A percentile compares a stretch with the other conserved stretches of the same genome.
Conservation (phyloP, 2,113 vertebrate genomes). For the Carettochelys insculpta region DNA sequence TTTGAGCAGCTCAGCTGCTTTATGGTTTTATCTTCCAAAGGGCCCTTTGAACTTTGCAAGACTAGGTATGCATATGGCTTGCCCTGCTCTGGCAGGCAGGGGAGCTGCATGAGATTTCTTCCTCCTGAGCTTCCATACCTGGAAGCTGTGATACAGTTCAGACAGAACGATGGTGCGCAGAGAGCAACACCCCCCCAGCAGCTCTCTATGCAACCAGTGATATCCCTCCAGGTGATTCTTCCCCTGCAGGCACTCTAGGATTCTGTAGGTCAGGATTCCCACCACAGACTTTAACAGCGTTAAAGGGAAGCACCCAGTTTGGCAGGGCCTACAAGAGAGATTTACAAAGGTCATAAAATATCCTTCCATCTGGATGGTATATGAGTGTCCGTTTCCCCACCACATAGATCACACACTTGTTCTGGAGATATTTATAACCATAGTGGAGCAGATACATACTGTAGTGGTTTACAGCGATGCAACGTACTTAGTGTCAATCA, state of each 20-base stretch:
- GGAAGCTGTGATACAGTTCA: background rate
- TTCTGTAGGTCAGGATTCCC: background rate
- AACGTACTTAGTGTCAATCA: too few relatives aligned
- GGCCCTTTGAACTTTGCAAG: background rate
- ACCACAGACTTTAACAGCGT: background rate
- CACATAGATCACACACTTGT: background rate
- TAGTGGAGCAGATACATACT: background rate
- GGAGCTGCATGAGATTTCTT: background rate
- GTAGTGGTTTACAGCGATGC: too few relatives aligned
- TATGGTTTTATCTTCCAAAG: background rate
- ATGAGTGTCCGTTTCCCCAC: background rate
- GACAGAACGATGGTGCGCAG: background rate
- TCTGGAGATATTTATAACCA: background rate
- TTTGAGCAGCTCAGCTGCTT: background rate
- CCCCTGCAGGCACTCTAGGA: background rate
- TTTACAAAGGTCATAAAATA: background rate
- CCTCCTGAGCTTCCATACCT: background rate
- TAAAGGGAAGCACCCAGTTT: background rate
- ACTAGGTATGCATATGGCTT: background rate
- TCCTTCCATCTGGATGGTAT: background rate
- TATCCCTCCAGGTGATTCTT: background rate
- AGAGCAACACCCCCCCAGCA: background rate
- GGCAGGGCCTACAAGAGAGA: background rate
- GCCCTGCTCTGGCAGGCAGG: background rate
- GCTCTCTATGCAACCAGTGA: background rate